Conservation (phyloP, 2,113 vertebrate genomes). For the Corythaixoides concolor region DNA sequence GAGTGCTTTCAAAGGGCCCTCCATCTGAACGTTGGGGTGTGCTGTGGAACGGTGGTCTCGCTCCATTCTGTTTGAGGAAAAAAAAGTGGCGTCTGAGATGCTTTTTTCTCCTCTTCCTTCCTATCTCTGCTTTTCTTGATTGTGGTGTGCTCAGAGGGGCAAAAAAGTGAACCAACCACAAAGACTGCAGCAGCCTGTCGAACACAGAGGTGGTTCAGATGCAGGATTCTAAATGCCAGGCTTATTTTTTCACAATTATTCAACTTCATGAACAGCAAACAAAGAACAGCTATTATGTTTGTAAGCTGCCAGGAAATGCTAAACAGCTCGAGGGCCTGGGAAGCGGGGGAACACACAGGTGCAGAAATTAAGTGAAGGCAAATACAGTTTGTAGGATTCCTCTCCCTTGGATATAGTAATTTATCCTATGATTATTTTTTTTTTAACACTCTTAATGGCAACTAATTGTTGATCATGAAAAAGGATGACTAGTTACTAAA, state of each 20-base stretch:
- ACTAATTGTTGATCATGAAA: neutral
- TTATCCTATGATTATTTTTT: neutral
- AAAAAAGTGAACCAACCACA: neutral
- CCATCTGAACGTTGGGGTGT: neutral
- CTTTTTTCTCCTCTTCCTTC: neutral
- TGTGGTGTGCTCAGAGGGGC: neutral
- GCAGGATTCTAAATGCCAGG: neutral
- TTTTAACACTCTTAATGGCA: neutral
- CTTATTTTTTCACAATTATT: conserved; percentile 4
- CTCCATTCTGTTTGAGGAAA: neutral
- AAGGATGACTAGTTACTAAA: neutral
- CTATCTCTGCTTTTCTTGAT: neutral
- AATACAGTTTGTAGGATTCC: neutral
- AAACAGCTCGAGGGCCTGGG: neutral
- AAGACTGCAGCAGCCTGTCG: neutral
- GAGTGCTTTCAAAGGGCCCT: neutral
- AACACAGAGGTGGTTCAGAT: neutral
- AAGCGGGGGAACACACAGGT: neutral
- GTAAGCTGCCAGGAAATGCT: neutral
- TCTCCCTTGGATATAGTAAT: neutral
- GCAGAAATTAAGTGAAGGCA: neutral
- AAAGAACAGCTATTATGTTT: neutral
- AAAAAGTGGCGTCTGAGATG: neutral
- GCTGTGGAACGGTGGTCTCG: rapidly evolving
- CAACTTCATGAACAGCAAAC: neutral